Base-by-base conservation (phyloP, 2,797 vertebrate species). In the Molossus alvarezi region DNA sequence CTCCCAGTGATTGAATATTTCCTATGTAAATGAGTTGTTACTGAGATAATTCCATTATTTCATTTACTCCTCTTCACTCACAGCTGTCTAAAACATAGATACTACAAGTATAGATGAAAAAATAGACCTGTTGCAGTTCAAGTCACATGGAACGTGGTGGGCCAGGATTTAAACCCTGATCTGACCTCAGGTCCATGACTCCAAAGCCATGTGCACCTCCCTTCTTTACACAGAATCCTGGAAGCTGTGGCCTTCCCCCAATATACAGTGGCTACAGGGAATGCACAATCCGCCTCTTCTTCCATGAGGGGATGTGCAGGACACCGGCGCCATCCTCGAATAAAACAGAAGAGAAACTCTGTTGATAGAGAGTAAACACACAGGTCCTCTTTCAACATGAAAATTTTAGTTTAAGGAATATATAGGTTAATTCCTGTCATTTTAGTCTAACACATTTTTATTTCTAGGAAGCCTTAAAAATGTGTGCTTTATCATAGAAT, bases 381-480 rank as follows among this genome's bases (percentile, higher is more conserved):
- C 11, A 82, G 55, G 45, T 57, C 62, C 53, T 72, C 20, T 64
- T 77, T 53, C 55, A 53, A 37, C 1, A 9, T 65, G 25, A 73
- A 33, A 41, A 60, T 67, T 88, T 90, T 51, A 62, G 17, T 60
- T 82, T 67, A 53, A 92, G 55, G 10, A 79, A 62, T 45, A 53
- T 3, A 27, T 14, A 67, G 41, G 25, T 33, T 33, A 67, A 53
- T 29, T 71, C 33, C 4, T 84, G 53, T 57, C 60, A 51, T 76
- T 84, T 57, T 48, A 72, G 37, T 41, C 21, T 20, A 58, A 81
- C 25, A 67, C 15, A 77, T 57, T 76, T 89, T 86, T 90, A 51
- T 79, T 73, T 93, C 33, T 65, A 79, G 6, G 90, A 75, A 77
- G 27, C 14, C 64, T 65, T 91, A 53, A 75, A 84, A 84, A 80